phyloP scores from a whole-genome alignment of 1,140 invertebrate species.

The Conus betulinus region DNA sequence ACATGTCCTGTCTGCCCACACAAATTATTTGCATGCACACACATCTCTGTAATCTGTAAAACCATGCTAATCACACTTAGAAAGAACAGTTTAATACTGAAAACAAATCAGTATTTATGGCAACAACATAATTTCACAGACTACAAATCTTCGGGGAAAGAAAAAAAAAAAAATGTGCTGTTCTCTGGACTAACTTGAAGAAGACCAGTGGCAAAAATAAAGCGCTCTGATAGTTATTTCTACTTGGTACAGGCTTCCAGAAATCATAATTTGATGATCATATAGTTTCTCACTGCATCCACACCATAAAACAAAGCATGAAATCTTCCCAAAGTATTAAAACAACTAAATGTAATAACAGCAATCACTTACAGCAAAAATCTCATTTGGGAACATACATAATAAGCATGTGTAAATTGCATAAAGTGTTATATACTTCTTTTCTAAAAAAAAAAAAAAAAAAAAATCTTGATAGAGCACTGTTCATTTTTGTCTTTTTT shows the following conservation, averaged over 20 bases:
- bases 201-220: not conserved
- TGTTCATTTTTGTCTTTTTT: no score
- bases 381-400: not conserved
- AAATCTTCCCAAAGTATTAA: not conserved
- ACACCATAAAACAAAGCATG: not conserved
- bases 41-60: no score
- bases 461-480: not conserved
- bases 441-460: not conserved
- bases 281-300: not conserved
- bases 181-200: not conserved
- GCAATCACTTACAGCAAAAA: not conserved
- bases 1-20: no score
- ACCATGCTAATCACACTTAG: not conserved
- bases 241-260: not conserved
- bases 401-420: no score
- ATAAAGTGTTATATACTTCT: no score
- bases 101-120: conserved; percentile 2
- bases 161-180: not conserved
- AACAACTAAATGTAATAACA: not conserved
- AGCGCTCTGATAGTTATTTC: not conserved
- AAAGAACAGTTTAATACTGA: not conserved
- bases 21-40: no score
- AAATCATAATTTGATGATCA: not conserved
- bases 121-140: conserved; percentile 11
- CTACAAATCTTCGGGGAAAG: not conserved